A percentile compares a stretch with the other conserved stretches of the same genome.
Conservation (phyloP, 1,140 invertebrate genomes). For the Holcopasites calliopsidis region DNA sequence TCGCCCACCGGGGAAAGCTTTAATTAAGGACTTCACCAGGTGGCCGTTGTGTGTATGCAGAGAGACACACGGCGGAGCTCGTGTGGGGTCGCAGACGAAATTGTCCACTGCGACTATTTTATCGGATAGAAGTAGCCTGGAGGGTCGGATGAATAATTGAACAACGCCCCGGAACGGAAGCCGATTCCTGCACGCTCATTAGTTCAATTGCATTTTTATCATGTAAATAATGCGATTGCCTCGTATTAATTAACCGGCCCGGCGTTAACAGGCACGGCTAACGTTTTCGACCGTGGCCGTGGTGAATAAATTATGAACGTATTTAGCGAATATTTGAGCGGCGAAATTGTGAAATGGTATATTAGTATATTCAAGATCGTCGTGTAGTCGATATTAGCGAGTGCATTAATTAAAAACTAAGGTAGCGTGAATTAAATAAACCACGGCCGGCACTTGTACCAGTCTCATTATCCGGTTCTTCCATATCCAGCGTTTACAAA, state of each 20-base stretch:
- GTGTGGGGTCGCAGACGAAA: constrained; percentile 2
- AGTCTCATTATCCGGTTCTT: constrained; percentile 14
- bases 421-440: constrained; percentile 12
- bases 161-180: constrained; percentile 4
- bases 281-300: neutral
- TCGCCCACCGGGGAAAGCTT: constrained; percentile 53
- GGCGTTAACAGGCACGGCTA: neutral
- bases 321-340: neutral
- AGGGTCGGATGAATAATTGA: constrained; percentile 17
- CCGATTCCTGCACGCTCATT: constrained; percentile 22
- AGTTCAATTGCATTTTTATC: constrained; percentile 21
- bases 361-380: neutral
- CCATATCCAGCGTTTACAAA: constrained; percentile 18
- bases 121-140: constrained; percentile 9
- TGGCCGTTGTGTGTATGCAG: neutral
- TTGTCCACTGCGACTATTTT: constrained; percentile 28
- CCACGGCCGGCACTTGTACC: neutral
- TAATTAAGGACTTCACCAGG: constrained; percentile 56
- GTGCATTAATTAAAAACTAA: neutral
- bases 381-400: neutral
- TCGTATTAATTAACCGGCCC: constrained; percentile 12
- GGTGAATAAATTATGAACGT: neutral
- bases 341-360: neutral
- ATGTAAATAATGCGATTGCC: constrained; percentile 15
- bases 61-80: neutral